Evolutionary conservation across 2,888 invertebrate species (phyloP).

Genomic region (Ypsolopha sequella): DNA sequence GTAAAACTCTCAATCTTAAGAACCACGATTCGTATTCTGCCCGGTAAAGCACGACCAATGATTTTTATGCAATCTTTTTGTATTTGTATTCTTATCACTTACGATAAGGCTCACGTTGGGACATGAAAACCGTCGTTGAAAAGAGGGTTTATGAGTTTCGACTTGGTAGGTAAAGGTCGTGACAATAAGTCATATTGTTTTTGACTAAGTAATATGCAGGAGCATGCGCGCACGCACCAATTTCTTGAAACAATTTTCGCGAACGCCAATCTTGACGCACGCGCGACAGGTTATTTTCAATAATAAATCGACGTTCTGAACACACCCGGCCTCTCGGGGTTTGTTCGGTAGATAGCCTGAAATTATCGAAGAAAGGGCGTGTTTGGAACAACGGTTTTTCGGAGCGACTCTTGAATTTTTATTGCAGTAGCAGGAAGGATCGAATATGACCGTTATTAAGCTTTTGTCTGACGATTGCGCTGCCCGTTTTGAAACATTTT

Average conservation of each 20-base stretch:
- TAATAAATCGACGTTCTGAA: conserved; percentile 54
- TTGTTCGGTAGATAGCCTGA: conserved; percentile 40
- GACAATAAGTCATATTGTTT: no score
- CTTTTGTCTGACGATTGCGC: conserved; percentile 12
- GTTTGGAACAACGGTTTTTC: conserved; percentile 42
- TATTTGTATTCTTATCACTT: no score
- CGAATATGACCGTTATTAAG: conserved; percentile 46
- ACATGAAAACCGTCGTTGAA: no score
- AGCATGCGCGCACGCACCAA: conserved; percentile 55
- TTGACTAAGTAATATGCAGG: neutral
- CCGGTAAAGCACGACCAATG: no score
- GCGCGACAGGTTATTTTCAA: conserved; percentile 59
- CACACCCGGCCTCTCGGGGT: conserved; percentile 15
- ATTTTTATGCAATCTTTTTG: no score
- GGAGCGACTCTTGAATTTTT: conserved; percentile 37
- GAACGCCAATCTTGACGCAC: conserved; percentile 28
- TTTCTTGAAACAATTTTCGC: conserved; percentile 56
- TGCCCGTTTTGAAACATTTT: no score
- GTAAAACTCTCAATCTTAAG: no score
- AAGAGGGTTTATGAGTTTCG: no score
- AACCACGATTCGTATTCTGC: no score
- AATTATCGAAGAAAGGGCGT: conserved; percentile 57
- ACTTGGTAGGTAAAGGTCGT: no score
- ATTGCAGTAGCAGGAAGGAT: conserved; percentile 45
- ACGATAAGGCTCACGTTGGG: no score